Evolutionary conservation across 2,113 vertebrate genomes (phyloP), one percentile per base, ranked within the genome.

Genomic region (Nerophis ophidion): DNA sequence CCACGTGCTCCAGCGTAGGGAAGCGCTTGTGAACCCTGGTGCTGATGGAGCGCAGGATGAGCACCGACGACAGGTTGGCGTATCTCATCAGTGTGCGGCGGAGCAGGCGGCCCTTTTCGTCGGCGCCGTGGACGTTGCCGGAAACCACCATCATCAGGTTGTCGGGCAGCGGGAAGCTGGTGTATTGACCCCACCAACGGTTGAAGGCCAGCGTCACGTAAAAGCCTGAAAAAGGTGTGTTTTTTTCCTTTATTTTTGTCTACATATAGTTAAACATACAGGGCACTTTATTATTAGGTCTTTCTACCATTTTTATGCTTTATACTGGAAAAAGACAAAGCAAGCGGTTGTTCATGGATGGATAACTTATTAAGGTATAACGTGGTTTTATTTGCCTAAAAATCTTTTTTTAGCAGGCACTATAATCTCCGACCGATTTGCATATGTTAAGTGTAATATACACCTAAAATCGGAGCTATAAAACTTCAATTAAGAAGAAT

Each of bases 111-210:
- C 94, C 93, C 0, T 75, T 80, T 60, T 95, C 91, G 1, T 98
- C 93, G 1, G 68, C 62, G 0, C 94, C 90, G 0, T 96, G 94
- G 57, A 96, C 91, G 0, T 91, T 94, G 48, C 92, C 93, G 0
- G 93, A 93, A 57, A 95, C 91, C 70, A 91, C 84, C 57, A 94
- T 94, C 94, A 96, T 95, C 69, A 96, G 88, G 86, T 95, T 93
- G 76, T 96, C 92, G 0, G 94, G 94, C 78, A 98, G 86, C 0
- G 92, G 94, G 75, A 95, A 96, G 80, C 90, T 95, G 34, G 91
- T 94, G 80, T 95, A 96, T 76, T 96, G 94, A 48, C 89, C 92
- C 93, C 94, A 95, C 95, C 93, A 96, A 2, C 92, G 87, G 58
- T 93, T 93, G 70, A 95, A 91, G 0, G 94, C 91, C 79, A 92